These are phyloP conservation scores for Hemicentrotus pulcherrimus DNA, from an alignment of 35 echinoderm and acorn worm species.

Conservation along the genomic window DNA sequence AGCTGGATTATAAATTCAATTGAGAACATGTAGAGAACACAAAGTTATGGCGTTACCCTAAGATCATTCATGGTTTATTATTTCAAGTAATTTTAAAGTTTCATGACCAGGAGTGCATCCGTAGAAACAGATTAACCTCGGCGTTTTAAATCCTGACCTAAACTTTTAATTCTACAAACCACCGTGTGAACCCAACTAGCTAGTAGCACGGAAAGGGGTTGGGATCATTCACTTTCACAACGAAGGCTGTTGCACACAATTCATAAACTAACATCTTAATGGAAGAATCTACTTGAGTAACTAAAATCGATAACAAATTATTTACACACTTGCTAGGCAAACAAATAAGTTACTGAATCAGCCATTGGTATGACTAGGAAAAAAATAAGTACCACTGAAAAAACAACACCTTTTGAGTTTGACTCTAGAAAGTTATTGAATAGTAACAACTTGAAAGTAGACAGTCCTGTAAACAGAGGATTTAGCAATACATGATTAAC, in stretches of 20 bases:
- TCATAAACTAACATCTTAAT: not conserved
- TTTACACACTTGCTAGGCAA: constrained; percentile 37
- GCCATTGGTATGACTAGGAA: not conserved
- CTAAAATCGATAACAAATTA: not conserved
- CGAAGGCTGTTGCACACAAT: not conserved
- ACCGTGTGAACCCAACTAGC: too few relatives aligned
- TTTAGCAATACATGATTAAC: not conserved
- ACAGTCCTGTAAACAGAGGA: not conserved
- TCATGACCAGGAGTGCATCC: too few relatives aligned
- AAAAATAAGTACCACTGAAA: not conserved
- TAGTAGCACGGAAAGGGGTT: too few relatives aligned
- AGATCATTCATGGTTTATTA: too few relatives aligned
- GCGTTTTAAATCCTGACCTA: too few relatives aligned
- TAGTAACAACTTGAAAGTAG: not conserved
- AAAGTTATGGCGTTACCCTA: too few relatives aligned
- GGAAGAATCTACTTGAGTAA: not conserved
- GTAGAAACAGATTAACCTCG: too few relatives aligned
- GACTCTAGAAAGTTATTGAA: constrained; percentile 21
- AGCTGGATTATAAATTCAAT: too few relatives aligned
- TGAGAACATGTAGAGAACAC: too few relatives aligned
- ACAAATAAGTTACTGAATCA: constrained; percentile 21
- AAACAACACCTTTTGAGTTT: constrained; percentile 30
- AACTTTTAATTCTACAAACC: too few relatives aligned
- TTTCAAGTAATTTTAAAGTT: too few relatives aligned
- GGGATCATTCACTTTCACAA: not conserved